Base-by-base conservation (phyloP, 2,888 invertebrate genomes). In the Thera obeliscata region DNA sequence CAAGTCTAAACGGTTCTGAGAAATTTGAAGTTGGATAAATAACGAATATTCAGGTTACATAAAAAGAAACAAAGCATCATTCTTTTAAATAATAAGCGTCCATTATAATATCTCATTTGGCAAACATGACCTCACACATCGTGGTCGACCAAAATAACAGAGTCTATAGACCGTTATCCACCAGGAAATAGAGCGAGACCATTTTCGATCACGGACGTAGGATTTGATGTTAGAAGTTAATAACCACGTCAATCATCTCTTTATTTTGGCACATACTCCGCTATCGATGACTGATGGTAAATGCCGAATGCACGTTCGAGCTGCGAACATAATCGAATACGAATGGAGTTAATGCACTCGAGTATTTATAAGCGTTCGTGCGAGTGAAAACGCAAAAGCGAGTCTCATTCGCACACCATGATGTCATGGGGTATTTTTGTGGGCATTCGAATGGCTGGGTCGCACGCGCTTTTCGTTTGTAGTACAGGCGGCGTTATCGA, bases 361-460 rank as follows among this genome's bases (percentile, higher is more conserved):
- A 80, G 82, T 90, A 81, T 80, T 87, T 89, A 87, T 85, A 87
- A 85, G 83, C 83, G 81, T 79, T 80, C 79, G 81, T 76, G 82
- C 76, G 85, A 87, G 73, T 77, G 78, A 80, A 78, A 77, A 72
- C 71, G 71, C 66, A 67, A 66, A 71, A 72, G 70, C 54, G 62
- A 61, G 75, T 88, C 88, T 87, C 89, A 66, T 75, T 91, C 88
- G 81, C 87, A 84, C 91, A 88, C 89, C 90, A 91, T 93, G 93
- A 93, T 91, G 90, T 93, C 93, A 93, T 93, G 91, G 89, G 88
- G 81, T 93, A 93, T 92, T 92, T 92, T 91, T 87, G 85, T 88
- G 87, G 79, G 83, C 85, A 85, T 83, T 84, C 65, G 84, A 81
- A 83, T 79, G 85, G 80, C 81, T 87, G 86, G 81, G 84, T 87